Percentiles rank a stretch among this genome's conserved stretches.
These are phyloP conservation scores for Craniophora ligustri DNA, from an alignment of 2,888 invertebrate genomes.

Conservation along the genomic window DNA sequence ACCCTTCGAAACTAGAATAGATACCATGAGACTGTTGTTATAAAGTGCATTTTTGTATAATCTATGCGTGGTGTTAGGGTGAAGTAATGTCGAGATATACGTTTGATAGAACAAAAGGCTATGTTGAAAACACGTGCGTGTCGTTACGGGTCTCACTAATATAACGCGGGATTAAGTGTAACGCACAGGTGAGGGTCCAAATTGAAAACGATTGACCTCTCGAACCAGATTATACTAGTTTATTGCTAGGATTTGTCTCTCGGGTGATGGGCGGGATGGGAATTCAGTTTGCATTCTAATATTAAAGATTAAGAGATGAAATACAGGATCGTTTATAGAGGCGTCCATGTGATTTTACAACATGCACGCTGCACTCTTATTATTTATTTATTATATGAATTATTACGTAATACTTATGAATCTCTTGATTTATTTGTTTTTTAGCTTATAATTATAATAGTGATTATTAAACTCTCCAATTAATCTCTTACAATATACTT, in stretches of 20 bases:
- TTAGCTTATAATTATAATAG: too few species aligned
- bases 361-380: too few species aligned
- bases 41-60: constrained; percentile 53
- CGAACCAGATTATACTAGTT: constrained; percentile 69
- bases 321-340: too few species aligned
- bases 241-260: constrained; percentile 72
- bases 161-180: constrained; percentile 83
- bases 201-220: constrained; percentile 86
- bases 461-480: too few species aligned
- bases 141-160: constrained; percentile 83
- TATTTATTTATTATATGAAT: too few species aligned
- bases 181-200: constrained; percentile 84
- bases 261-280: constrained; percentile 61
- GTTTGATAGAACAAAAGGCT: constrained; percentile 83
- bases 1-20: constrained; percentile 37
- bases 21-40: constrained; percentile 5
- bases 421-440: too few species aligned
- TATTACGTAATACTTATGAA: too few species aligned
- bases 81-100: constrained; percentile 56
- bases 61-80: constrained; percentile 32
- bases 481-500: too few species aligned
- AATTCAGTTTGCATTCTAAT: too few species aligned
- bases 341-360: too few species aligned
- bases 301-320: too few species aligned
- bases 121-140: constrained; percentile 79